These are phyloP conservation scores for Nemoura dubitans DNA, from an alignment of 2,888 invertebrate species.

Conservation along the genomic window DNA sequence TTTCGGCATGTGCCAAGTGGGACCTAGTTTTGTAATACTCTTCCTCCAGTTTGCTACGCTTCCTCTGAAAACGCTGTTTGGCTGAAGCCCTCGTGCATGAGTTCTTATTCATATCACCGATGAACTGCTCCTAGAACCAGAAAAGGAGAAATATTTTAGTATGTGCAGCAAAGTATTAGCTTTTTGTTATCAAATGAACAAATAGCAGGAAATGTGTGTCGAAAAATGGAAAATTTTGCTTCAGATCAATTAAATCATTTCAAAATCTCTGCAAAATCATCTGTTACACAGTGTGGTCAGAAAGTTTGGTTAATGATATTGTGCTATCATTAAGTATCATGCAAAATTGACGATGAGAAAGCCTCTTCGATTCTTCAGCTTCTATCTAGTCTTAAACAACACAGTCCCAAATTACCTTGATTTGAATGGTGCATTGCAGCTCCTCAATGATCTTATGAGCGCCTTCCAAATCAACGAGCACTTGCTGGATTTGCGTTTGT, in stretches of 20 bases:
- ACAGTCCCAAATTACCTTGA: constrained; percentile 61
- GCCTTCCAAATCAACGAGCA: constrained; percentile 68
- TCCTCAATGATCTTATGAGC: constrained; percentile 77
- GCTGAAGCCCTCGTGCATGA: constrained; percentile 67
- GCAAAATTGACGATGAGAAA: too few species aligned
- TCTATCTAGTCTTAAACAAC: too few species aligned
- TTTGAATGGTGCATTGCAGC: constrained; percentile 72
- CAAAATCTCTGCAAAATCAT: background rate
- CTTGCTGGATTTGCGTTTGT: constrained; percentile 59
- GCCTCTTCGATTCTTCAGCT: too few species aligned
- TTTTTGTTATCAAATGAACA: too few species aligned
- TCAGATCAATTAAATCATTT: background rate
- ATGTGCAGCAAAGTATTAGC: too few species aligned
- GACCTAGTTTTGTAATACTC: constrained; percentile 69
- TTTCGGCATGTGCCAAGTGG: constrained; percentile 65
- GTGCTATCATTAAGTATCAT: too few species aligned
- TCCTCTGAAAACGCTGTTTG: constrained; percentile 70
- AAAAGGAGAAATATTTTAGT: constrained; percentile 18
- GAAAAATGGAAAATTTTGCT: too few species aligned
- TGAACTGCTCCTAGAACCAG: constrained; percentile 67
- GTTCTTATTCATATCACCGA: constrained; percentile 72
- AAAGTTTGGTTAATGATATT: too few species aligned
- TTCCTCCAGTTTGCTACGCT: constrained; percentile 67
- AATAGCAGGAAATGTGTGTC: too few species aligned
- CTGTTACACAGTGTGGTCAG: background rate